Base-by-base conservation (phyloP, 2,888 invertebrate species). In the Epicampocera succincta region DNA sequence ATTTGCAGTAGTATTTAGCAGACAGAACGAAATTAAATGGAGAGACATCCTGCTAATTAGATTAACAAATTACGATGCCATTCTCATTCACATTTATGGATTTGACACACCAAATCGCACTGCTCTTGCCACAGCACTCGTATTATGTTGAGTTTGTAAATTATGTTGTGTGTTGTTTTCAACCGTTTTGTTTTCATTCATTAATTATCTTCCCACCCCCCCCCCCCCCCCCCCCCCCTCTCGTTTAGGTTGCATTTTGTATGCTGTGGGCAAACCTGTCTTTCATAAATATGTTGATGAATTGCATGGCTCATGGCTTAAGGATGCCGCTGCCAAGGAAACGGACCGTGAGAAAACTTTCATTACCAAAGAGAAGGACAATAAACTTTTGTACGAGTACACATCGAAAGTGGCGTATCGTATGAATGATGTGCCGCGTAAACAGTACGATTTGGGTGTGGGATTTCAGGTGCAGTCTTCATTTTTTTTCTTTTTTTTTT, bases 181-280 rank as follows among this genome's bases (percentile, higher is more conserved):
- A 44, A 0, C 9, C 8, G 1, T 46, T 19, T 48, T 3, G n/a
- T 4, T 17, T 13, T 54, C n/a, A 6, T 69, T 52, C 15, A 19
- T 58, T 33, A 33, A 33, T 33, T 72, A 12, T 42, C n/a, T 8
- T 46, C 17, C 38, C 44, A 19, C 77, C 0, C 8, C 9, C 48
- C 50, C 71, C 38, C 44, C 29, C 77, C 0, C 8, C 9, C 48
- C 50, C 71, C 38, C 44, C 29, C 77, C 0, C 8, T n/a, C 48
- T 56, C 71, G 6, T 60, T 15, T 75, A 96, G 98, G 96, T 90
- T 98, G 98, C 87, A 94, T 95, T 81, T 92, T 98, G 13, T 97
- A 97, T 87, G 96, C 96, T 0, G 96, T 99, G 60, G 98, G 98
- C 0, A 98, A 98, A 87, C 98, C 98, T 0, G 96, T 98, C 0